These are phyloP conservation scores for Hoplostethus atlanticus DNA, from an alignment of 2,797 vertebrate species.

Conservation along the genomic window DNA sequence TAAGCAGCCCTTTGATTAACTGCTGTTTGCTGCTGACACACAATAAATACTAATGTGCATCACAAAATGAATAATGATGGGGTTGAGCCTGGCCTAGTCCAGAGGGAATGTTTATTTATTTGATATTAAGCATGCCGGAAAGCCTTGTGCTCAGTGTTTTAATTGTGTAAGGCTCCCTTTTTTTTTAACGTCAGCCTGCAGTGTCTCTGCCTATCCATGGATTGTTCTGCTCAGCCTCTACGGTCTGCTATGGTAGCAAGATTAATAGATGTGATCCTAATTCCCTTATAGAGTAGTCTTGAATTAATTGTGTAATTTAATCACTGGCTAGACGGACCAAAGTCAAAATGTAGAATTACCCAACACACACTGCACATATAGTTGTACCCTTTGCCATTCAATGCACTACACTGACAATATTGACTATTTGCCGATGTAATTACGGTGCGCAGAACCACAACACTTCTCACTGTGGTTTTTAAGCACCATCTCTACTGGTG, in stretches of 20 bases:
- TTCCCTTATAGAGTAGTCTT: constrained; percentile 29
- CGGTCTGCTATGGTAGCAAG: constrained; percentile 13
- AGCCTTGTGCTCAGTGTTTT: constrained; percentile 31
- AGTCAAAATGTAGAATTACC: constrained; percentile 26
- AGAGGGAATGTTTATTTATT: constrained; percentile 52
- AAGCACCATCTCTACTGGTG: constrained; percentile 13
- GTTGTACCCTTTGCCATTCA: too few relatives aligned
- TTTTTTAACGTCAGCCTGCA: constrained; percentile 20
- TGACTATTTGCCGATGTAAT: constrained; percentile 26
- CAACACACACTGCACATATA: not conserved
- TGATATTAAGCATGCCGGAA: constrained; percentile 38
- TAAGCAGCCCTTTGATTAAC: constrained; percentile 57
- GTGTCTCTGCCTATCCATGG: constrained; percentile 32
- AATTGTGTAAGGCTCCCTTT: constrained; percentile 31
- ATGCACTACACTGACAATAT: not conserved
- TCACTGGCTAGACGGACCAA: constrained; percentile 24
- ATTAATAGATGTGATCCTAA: constrained; percentile 48
- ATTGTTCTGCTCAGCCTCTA: constrained; percentile 24
- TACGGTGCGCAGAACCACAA: not conserved
- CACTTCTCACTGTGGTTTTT: not conserved
- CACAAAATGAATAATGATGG: constrained; percentile 44
- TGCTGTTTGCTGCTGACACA: constrained; percentile 28
- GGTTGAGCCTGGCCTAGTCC: constrained; percentile 22
- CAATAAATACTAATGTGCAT: constrained; percentile 43
- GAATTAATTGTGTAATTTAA: constrained; percentile 42